Conservation (phyloP, 1,140 invertebrate species). For the Drosophila elegans region DNA sequence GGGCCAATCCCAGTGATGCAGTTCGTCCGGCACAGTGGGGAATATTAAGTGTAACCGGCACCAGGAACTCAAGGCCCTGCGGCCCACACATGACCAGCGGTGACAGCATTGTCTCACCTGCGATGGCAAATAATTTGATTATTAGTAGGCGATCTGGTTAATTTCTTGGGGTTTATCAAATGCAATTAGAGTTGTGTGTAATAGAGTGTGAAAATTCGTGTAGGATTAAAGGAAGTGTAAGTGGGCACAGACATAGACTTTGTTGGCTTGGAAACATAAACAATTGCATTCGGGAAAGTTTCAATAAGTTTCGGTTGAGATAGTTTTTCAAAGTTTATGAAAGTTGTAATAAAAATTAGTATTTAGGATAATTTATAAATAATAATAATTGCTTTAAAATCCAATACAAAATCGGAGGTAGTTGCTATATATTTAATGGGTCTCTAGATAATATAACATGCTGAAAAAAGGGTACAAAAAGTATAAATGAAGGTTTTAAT, state of each 20-base stretch:
- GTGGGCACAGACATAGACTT: constrained; percentile 3
- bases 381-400: too few relatives aligned
- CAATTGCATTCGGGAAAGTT: too few relatives aligned
- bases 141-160: constrained; percentile 20
- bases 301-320: not conserved
- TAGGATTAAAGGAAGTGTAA: constrained; percentile 18
- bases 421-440: too few relatives aligned
- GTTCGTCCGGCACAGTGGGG: constrained; percentile 91
- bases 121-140: constrained; percentile 50
- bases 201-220: constrained; percentile 5
- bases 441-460: too few relatives aligned
- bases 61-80: constrained; percentile 94
- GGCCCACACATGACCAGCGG: constrained; percentile 98
- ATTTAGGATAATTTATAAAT: too few relatives aligned
- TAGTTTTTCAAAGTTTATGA: not conserved
- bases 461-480: not conserved
- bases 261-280: not conserved
- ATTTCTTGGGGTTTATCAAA: constrained; percentile 8
- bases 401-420: too few relatives aligned
- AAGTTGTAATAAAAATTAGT: too few relatives aligned
- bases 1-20: constrained; percentile 88
- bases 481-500: not conserved
- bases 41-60: constrained; percentile 93
- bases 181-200: constrained; percentile 17
- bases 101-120: constrained; percentile 96